These are phyloP conservation scores for Troglohyphantes excavatus DNA, from an alignment of 2,888 invertebrate species.

Conservation along the genomic window DNA sequence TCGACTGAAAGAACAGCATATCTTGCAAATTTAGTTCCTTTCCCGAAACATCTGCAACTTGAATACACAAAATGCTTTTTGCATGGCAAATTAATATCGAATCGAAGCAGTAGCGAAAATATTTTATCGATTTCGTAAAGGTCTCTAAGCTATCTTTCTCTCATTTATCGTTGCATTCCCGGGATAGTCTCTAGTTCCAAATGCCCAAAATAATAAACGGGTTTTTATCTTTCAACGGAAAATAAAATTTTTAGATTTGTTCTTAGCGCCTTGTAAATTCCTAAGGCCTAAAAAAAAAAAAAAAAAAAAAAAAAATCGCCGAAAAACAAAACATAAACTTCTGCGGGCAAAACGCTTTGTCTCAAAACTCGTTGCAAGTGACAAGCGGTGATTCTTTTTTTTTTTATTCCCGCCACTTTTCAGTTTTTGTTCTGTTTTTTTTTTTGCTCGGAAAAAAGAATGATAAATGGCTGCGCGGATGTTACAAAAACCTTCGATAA, in stretches of 20 bases:
- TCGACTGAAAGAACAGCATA: too few species aligned
- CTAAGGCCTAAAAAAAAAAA: neutral
- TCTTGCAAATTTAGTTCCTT: too few species aligned
- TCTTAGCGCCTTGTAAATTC: constrained; percentile 59
- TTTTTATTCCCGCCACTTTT: constrained; percentile 22
- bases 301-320: neutral
- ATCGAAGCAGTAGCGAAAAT: neutral
- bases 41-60: too few species aligned
- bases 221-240: constrained; percentile 26
- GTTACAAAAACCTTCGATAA: constrained; percentile 66
- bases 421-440: constrained; percentile 33
- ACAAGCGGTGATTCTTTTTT: constrained; percentile 57
- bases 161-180: constrained; percentile 13
- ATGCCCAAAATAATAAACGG: constrained; percentile 35
- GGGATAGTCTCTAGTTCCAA: constrained; percentile 26
- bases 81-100: too few species aligned
- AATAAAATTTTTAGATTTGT: constrained; percentile 43
- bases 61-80: too few species aligned
- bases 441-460: constrained; percentile 17
- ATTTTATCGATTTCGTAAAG: neutral
- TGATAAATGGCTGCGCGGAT: constrained; percentile 54
- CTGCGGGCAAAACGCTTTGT: constrained; percentile 58
- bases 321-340: constrained; percentile 46
- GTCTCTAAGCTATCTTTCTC: neutral
- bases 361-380: constrained; percentile 63